Evolutionary conservation across 1,140 invertebrate species (phyloP), one percentile per base, ranked within the genome.

Genomic region (Saxidomus purpurata): DNA sequence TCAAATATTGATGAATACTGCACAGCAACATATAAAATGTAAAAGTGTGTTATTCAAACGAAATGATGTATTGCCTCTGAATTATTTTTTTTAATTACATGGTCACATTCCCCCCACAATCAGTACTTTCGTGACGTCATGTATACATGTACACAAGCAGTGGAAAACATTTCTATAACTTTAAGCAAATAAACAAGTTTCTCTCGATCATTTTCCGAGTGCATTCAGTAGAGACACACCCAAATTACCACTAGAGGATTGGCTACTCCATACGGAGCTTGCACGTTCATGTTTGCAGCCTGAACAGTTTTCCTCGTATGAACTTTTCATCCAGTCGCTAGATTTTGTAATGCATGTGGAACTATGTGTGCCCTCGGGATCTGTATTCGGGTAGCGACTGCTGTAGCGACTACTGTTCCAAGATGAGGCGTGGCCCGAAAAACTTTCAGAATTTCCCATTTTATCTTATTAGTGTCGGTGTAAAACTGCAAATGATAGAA

Each of bases 241-340:
- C 22, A 63, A 4, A 28, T 74, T 74, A 19, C 69, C 69, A 19
- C 69, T 34, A 25, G 69, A 38, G 13, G 69, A 74, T 11, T 40
- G n/a, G 11, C 28, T 13, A 34, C 34, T 28, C 69, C 69, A 74
- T n/a, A 28, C 36, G 8, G 69, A 38, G 4, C 3, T 74, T 40
- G 76, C 22, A 8, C 76, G 40, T 52, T 80, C 31, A 15, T 28
- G 31, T 34, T 38, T 15, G 25, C 76, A 80, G 4, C 76, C 76
- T 25, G 76, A 38, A 52, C 76, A 80, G 4, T 55, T 4, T 34
- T 80, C 76, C 15, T 80, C 76, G 36, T 80, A 80, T 4, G 34
- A 80, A 36, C 49, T 55, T 17, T 43, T 34, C 34, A 49, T 36
- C 76, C 40, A 80, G 40, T 38, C 47, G 31, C 76, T 80, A 34